These are phyloP conservation scores for Yasuhikotakia modesta DNA, from an alignment of 2,797 vertebrate genomes.

Conservation along the genomic window DNA sequence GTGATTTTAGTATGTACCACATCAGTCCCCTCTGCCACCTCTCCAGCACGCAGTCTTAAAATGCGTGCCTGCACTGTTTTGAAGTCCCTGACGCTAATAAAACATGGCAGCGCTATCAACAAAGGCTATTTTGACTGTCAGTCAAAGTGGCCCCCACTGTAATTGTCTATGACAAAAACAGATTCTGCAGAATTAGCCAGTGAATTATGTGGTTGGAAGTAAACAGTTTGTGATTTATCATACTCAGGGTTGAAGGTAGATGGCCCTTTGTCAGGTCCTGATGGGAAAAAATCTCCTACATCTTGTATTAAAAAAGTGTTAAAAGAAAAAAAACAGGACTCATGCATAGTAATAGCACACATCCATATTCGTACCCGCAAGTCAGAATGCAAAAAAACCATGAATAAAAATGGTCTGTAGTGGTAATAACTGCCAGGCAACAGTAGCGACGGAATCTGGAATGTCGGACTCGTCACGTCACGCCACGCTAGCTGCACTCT, in stretches of 20 bases:
- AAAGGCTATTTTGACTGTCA: conserved; percentile 85
- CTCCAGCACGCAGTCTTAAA: conserved; percentile 78
- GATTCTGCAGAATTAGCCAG: conserved; percentile 82
- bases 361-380: conserved; percentile 78
- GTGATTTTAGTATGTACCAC: conserved; percentile 72
- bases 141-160: conserved; percentile 76
- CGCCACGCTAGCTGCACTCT: conserved; percentile 73
- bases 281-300: conserved; percentile 72
- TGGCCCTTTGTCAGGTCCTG: conserved; percentile 76
- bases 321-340: conserved; percentile 60
- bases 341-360: conserved; percentile 83
- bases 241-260: conserved; percentile 77
- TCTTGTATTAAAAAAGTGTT: conserved; percentile 50
- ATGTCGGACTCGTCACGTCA: conserved; percentile 71
- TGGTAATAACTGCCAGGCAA: conserved; percentile 77
- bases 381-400: conserved; percentile 77
- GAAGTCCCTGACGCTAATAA: conserved; percentile 78
- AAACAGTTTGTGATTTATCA: conserved; percentile 84
- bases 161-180: conserved; percentile 85
- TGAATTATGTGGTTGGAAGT: conserved; percentile 78
- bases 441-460: conserved; percentile 67
- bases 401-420: conserved; percentile 80
- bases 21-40: conserved; percentile 69
- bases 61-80: conserved; percentile 80
- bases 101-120: conserved; percentile 86